These are phyloP conservation scores for Drosophila siamana DNA, from an alignment of 2,888 invertebrate genomes.

Conservation along the genomic window DNA sequence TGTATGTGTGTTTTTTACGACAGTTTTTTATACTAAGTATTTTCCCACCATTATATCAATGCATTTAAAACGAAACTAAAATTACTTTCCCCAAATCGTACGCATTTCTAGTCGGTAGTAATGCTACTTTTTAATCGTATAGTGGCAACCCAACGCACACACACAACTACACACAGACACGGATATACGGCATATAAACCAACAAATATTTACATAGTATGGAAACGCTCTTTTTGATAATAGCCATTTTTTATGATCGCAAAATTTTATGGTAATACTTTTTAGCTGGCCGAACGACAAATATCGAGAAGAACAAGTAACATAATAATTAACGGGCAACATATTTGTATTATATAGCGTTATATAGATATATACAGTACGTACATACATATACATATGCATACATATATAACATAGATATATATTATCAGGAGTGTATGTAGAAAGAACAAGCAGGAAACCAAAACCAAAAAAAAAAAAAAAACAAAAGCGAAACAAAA, in stretches of 20 bases:
- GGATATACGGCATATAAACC: slow-evolving; percentile 35
- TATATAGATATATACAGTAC: slow-evolving; percentile 29
- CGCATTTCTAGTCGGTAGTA: not conserved
- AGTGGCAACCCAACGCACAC: not conserved
- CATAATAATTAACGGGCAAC: slow-evolving; percentile 37
- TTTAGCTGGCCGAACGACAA: slow-evolving; percentile 43
- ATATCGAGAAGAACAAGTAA: slow-evolving; percentile 12
- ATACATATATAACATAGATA: slow-evolving; percentile 6
- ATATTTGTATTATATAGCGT: slow-evolving; percentile 59
- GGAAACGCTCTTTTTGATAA: slow-evolving; percentile 62
- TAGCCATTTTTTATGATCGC: slow-evolving; percentile 58
- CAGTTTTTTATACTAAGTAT: not conserved
- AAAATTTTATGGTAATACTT: slow-evolving; percentile 55
- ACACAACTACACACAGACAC: slow-evolving; percentile 30
- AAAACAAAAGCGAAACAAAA: not conserved
- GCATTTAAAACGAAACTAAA: not conserved
- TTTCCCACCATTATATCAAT: not conserved
- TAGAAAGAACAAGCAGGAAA: slow-evolving; percentile 30
- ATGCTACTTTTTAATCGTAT: not conserved
- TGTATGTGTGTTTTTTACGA: not conserved
- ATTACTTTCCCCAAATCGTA: not conserved
- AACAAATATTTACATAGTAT: slow-evolving; percentile 45
- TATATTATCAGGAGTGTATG: slow-evolving; percentile 27
- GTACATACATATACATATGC: slow-evolving; percentile 18
- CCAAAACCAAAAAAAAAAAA: no score